Conservation (phyloP, 2,797 vertebrate genomes). For the Cygnus olor region DNA sequence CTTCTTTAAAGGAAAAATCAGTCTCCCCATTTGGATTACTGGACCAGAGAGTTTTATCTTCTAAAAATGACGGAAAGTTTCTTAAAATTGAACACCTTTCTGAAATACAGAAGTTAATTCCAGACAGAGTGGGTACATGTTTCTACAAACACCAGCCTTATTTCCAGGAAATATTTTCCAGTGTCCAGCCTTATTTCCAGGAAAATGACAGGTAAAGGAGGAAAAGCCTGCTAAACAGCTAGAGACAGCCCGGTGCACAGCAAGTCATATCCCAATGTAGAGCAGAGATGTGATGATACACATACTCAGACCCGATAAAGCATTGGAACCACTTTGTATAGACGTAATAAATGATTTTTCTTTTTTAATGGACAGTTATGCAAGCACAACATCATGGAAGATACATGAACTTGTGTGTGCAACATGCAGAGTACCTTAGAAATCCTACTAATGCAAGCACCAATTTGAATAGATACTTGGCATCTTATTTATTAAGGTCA, state of each 20-base stretch:
- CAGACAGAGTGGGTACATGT: background rate
- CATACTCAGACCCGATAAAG: background rate
- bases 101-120: background rate
- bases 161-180: background rate
- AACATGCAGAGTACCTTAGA: background rate
- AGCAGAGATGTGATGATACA: background rate
- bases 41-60: background rate
- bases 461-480: background rate
- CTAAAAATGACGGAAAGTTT: background rate
- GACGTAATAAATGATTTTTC: background rate
- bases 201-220: background rate
- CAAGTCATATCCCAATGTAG: background rate
- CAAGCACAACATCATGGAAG: background rate
- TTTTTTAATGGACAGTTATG: background rate
- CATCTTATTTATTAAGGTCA: background rate
- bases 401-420: background rate
- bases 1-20: background rate
- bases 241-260: background rate
- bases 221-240: background rate
- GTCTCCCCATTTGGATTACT: background rate
- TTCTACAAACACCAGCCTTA: background rate
- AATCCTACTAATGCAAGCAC: background rate
- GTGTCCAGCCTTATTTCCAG: background rate
- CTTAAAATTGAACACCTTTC: background rate
- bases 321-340: background rate